Conservation (phyloP, 2,797 vertebrate species). For the Chromobotia macracanthus region DNA sequence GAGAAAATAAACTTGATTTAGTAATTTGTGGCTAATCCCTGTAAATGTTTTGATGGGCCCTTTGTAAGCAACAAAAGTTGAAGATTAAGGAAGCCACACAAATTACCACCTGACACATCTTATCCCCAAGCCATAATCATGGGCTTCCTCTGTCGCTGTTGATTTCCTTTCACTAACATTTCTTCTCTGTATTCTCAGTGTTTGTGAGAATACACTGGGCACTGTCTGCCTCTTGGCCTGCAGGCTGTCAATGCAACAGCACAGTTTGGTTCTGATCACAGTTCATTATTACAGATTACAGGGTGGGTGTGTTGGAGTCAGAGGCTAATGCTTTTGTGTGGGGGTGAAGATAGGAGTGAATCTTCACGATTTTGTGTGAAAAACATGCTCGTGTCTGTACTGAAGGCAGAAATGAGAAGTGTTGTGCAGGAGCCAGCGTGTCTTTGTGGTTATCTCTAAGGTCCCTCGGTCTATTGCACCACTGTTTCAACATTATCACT, state of each 20-base stretch:
- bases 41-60: no score
- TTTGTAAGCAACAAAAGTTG: no score
- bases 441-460: slow-evolving; percentile 41
- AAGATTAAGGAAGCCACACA: no score
- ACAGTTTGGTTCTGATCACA: no score
- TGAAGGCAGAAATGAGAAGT: slow-evolving; percentile 26
- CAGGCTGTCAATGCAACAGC: no score
- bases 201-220: background rate
- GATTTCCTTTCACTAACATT: background rate
- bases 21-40: no score
- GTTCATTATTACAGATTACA: background rate
- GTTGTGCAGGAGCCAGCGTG: background rate
- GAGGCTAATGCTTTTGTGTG: slow-evolving; percentile 33
- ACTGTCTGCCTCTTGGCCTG: no score
- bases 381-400: slow-evolving; percentile 7
- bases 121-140: no score
- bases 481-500: background rate
- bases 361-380: slow-evolving; percentile 31
- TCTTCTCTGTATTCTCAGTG: background rate
- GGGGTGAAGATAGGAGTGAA: slow-evolving; percentile 49
- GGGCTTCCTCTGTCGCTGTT: background rate
- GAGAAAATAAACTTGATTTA: no score
- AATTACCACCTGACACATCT: no score
- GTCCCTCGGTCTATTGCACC: background rate
- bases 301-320: slow-evolving; percentile 4